Evolutionary conservation across 2,797 vertebrate species (phyloP).

Genomic region (Thunnus albacares): DNA sequence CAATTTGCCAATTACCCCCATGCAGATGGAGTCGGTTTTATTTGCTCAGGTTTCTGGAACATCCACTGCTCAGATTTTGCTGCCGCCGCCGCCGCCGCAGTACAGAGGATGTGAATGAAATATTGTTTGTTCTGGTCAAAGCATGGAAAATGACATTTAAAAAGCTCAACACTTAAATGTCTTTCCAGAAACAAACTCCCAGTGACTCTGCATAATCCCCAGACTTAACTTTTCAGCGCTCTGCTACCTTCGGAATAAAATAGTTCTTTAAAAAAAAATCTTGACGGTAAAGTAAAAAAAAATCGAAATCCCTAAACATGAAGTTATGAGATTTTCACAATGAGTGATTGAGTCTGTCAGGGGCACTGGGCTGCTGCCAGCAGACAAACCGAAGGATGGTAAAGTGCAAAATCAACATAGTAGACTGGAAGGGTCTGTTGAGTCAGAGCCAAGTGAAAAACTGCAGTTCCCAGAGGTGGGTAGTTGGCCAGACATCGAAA

Average conservation of each 20-base stretch:
- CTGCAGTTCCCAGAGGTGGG: slow-evolving; percentile 39
- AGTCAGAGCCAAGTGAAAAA: slow-evolving; percentile 49
- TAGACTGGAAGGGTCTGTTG: slow-evolving; percentile 26
- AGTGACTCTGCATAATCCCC: not conserved
- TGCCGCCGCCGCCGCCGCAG: not conserved
- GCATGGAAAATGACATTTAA: slow-evolving; percentile 14
- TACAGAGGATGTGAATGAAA: not conserved
- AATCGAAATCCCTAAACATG: slow-evolving; percentile 30
- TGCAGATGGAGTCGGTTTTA: slow-evolving; percentile 2
- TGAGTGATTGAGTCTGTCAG: slow-evolving; percentile 57
- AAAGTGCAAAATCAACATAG: slow-evolving; percentile 44
- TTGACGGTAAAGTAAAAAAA: slow-evolving; percentile 12
- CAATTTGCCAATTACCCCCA: not conserved
- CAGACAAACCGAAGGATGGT: slow-evolving; percentile 40
- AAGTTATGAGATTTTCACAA: slow-evolving; percentile 43
- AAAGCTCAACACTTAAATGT: slow-evolving; percentile 10
- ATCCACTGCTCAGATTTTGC: not conserved
- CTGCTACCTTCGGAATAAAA: not conserved
- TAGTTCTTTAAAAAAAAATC: not conserved
- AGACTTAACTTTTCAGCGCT: not conserved
- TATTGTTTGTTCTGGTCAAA: slow-evolving; percentile 14
- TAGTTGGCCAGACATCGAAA: slow-evolving; percentile 28
- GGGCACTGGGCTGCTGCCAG: slow-evolving; percentile 43
- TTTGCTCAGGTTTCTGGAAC: slow-evolving; percentile 6
- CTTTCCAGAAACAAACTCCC: slow-evolving; percentile 5